These are phyloP conservation scores for Eupristina koningsbergeri DNA, from an alignment of 1,140 invertebrate species.

Conservation along the genomic window DNA sequence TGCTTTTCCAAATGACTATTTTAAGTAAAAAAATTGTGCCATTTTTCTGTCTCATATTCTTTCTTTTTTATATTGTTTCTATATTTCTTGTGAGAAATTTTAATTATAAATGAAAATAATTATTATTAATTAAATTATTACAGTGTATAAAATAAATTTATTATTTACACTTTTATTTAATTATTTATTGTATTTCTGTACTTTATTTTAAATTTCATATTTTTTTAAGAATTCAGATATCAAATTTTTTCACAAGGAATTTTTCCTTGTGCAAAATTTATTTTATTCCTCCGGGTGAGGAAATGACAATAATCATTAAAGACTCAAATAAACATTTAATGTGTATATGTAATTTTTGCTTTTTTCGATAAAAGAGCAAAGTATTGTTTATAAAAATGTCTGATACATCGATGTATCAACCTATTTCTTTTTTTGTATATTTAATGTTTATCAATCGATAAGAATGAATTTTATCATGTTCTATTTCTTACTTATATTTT, in stretches of 20 bases:
- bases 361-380: not conserved
- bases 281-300: conserved; percentile 35
- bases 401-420: conserved; percentile 22
- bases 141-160: no score
- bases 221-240: not conserved
- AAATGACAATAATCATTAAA: conserved; percentile 19
- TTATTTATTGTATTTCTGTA: not conserved
- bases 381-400: not conserved
- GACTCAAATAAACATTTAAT: not conserved
- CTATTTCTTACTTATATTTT: conserved; percentile 39
- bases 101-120: not conserved
- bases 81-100: not conserved
- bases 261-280: not conserved
- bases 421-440: conserved; percentile 41
- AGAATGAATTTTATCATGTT: conserved; percentile 3
- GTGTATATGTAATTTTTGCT: not conserved
- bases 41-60: not conserved
- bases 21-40: not conserved
- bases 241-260: not conserved
- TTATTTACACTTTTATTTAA: no score
- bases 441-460: conserved; percentile 29
- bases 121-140: no score
- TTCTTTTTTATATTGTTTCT: not conserved
- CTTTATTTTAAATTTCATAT: not conserved
- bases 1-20: conserved; percentile 3